phyloP scores from a whole-genome alignment of 2,797 vertebrate species.

The Danio aesculapii region DNA sequence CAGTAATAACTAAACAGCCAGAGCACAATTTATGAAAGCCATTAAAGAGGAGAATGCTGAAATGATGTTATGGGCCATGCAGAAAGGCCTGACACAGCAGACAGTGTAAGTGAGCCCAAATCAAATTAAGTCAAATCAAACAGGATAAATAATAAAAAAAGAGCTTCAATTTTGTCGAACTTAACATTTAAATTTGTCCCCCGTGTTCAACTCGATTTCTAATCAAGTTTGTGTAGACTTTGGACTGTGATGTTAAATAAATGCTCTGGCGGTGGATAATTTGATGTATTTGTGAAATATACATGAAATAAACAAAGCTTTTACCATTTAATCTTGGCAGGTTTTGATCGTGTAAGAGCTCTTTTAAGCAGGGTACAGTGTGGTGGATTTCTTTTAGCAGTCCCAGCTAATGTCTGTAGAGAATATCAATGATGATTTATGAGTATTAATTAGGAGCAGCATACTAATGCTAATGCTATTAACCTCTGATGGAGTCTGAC shows the following conservation, averaged over 20 bases:
- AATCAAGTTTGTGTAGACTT: slow-evolving; percentile 45
- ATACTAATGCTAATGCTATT: slow-evolving; percentile 36
- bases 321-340: slow-evolving; percentile 23
- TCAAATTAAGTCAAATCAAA: slow-evolving; percentile 41
- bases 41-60: slow-evolving; percentile 40
- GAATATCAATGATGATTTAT: slow-evolving; percentile 43
- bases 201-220: not conserved
- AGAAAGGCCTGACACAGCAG: slow-evolving; percentile 36
- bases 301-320: slow-evolving; percentile 15
- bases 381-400: not conserved
- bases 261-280: slow-evolving; percentile 15
- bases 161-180: not conserved
- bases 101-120: slow-evolving; percentile 43
- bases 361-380: not conserved
- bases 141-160: not conserved
- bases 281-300: slow-evolving; percentile 10
- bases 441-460: slow-evolving; percentile 13
- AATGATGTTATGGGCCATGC: slow-evolving; percentile 40
- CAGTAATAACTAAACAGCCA: slow-evolving; percentile 34
- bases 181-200: slow-evolving; percentile 15
- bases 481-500: slow-evolving; percentile 25
- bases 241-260: slow-evolving; percentile 38
- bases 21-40: slow-evolving; percentile 46
- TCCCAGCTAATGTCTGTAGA: slow-evolving; percentile 8
- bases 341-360: not conserved